A percentile compares a stretch with the other conserved stretches of the same genome.
These are phyloP conservation scores for Sebastes fasciatus DNA, from an alignment of 2,113 vertebrate genomes.

Conservation along the genomic window DNA sequence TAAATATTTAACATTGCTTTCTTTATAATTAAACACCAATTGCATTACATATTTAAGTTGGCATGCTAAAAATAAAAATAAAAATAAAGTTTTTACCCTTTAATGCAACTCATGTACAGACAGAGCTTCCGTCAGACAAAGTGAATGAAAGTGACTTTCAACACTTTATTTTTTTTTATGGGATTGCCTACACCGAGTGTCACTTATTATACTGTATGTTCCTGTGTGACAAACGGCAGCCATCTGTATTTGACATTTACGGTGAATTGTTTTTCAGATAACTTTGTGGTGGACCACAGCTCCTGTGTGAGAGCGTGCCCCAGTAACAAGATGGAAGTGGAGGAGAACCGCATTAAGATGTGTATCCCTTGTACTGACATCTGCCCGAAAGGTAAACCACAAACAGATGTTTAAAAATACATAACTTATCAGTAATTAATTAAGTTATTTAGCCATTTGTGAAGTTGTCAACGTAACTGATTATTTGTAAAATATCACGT, in stretches of 20 bases:
- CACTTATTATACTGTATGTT: constrained; percentile 25
- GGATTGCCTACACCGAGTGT: constrained; percentile 13
- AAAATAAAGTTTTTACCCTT: neutral
- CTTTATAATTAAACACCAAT: neutral
- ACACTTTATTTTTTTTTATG: constrained; percentile 3
- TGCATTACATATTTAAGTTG: neutral
- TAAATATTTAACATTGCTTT: neutral
- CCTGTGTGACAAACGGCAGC: constrained; percentile 46
- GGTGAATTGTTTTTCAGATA: constrained; percentile 86
- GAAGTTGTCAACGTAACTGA: neutral
- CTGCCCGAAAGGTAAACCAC: constrained; percentile 93
- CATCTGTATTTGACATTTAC: constrained; percentile 56
- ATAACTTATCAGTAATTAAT: neutral
- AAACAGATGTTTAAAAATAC: neutral
- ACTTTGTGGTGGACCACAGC: constrained; percentile 98
- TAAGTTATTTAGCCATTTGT: neutral
- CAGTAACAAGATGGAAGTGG: constrained; percentile 98
- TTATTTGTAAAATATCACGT: neutral
- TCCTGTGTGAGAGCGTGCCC: constrained; percentile 98
- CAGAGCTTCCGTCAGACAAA: neutral
- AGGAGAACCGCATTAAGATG: constrained; percentile 97
- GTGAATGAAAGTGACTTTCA: constrained; percentile 27
- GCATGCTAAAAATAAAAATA: neutral
- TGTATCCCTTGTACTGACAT: constrained; percentile 98
- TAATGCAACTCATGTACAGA: neutral